phyloP scores from a whole-genome alignment of 2,797 vertebrate species.

The Sebastolobus altivelis region DNA sequence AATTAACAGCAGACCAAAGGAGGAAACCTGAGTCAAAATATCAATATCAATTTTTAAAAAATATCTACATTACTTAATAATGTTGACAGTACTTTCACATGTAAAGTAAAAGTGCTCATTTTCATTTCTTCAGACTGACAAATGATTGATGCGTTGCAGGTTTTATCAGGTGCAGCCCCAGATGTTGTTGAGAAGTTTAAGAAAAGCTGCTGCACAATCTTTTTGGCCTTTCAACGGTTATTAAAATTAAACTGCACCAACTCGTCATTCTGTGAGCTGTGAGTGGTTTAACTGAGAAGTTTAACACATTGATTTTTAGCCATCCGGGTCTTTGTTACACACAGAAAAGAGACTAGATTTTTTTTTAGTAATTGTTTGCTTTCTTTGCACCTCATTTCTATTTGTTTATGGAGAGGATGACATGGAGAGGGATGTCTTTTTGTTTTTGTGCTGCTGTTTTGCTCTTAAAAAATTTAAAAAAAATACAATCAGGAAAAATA shows the following conservation, averaged over 20 bases:
- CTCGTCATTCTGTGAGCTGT: background rate
- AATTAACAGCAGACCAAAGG: background rate
- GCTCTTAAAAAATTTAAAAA: background rate
- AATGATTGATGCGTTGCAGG: background rate
- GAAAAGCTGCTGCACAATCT: background rate
- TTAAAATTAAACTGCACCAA: background rate
- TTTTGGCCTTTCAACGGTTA: constrained; percentile 15
- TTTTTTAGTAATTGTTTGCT: background rate
- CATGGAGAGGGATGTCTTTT: background rate
- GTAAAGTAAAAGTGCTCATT: background rate
- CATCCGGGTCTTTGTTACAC: no score
- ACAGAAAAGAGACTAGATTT: background rate
- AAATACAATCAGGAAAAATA: background rate
- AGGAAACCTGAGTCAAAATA: background rate
- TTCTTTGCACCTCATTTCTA: background rate
- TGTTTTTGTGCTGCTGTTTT: background rate
- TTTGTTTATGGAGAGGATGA: background rate
- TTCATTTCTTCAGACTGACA: background rate
- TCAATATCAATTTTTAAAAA: background rate
- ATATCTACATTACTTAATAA: background rate
- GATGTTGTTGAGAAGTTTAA: background rate
- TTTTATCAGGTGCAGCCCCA: background rate
- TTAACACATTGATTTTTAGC: background rate
- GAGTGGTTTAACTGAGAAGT: background rate
- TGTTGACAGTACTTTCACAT: background rate